These are phyloP conservation scores for Parauchenoglanis punctatus DNA, from an alignment of 2,797 vertebrate genomes.

Conservation along the genomic window DNA sequence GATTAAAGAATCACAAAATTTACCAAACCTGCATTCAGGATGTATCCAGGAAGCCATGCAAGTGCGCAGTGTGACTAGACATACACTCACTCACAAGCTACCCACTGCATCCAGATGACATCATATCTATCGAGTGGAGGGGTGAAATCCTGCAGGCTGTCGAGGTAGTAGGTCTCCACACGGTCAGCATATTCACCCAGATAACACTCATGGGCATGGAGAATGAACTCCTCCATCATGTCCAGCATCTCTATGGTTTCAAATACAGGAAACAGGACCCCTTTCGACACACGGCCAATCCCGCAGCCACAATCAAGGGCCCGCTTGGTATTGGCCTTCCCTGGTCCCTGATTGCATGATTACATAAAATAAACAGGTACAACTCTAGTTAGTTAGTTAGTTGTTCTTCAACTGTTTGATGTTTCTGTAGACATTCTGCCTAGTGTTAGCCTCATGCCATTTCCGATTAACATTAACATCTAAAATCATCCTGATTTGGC, in stretches of 20 bases:
- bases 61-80: neutral
- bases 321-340: constrained; percentile 82
- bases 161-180: constrained; percentile 89
- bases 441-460: neutral
- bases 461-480: too few relatives aligned
- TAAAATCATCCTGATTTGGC: neutral
- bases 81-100: constrained; percentile 83
- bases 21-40: neutral
- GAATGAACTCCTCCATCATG: constrained; percentile 93
- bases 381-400: neutral
- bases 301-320: constrained; percentile 92
- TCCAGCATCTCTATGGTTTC: constrained; percentile 88
- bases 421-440: neutral
- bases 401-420: neutral
- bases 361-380: neutral
- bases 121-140: constrained; percentile 84
- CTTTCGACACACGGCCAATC: constrained; percentile 90
- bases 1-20: neutral
- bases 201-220: constrained; percentile 88
- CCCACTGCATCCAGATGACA: constrained; percentile 97
- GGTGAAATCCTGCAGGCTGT: constrained; percentile 87
- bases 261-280: constrained; percentile 89
- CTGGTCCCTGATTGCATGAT: constrained; percentile 77
- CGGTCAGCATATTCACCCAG: constrained; percentile 80
- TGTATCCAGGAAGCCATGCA: neutral